Conservation (phyloP, 2,797 vertebrate genomes). For the Tenualosa ilisha region DNA sequence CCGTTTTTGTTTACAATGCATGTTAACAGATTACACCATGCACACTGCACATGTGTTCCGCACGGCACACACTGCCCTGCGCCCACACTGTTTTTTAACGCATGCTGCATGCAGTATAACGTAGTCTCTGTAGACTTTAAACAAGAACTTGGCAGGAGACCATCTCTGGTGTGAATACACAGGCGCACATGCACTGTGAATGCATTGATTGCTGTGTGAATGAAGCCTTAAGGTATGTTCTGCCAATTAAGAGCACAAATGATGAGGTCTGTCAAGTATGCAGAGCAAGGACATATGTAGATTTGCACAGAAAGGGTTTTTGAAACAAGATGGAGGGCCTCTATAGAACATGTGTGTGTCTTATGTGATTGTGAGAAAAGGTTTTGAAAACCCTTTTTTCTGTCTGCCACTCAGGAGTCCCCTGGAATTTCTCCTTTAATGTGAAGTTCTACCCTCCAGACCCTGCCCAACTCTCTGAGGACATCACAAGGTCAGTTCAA, state of each 20-base stretch:
- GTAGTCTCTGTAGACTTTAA: no score
- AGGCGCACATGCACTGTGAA: no score
- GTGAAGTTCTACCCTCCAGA: constrained; percentile 98
- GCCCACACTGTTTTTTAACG: no score
- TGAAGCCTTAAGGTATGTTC: background rate
- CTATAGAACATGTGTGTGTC: background rate
- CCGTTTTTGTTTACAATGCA: no score
- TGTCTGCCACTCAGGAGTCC: constrained; percentile 76
- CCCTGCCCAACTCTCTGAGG: constrained; percentile 92
- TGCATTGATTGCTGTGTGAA: no score
- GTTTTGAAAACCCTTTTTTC: background rate
- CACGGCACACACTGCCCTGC: no score
- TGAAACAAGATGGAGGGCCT: background rate
- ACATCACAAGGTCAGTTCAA: constrained; percentile 87
- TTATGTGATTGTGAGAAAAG: background rate
- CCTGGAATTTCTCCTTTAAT: constrained; percentile 94
- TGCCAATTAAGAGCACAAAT: background rate
- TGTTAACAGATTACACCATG: no score
- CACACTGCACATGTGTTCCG: no score
- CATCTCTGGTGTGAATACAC: no score
- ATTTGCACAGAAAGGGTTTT: background rate
- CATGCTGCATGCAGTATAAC: no score
- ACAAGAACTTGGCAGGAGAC: no score
- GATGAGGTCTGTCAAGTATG: background rate
- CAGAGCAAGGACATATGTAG: background rate